These are phyloP conservation scores for Perca schrenkii DNA, from an alignment of 2,113 vertebrate species.

Conservation along the genomic window DNA sequence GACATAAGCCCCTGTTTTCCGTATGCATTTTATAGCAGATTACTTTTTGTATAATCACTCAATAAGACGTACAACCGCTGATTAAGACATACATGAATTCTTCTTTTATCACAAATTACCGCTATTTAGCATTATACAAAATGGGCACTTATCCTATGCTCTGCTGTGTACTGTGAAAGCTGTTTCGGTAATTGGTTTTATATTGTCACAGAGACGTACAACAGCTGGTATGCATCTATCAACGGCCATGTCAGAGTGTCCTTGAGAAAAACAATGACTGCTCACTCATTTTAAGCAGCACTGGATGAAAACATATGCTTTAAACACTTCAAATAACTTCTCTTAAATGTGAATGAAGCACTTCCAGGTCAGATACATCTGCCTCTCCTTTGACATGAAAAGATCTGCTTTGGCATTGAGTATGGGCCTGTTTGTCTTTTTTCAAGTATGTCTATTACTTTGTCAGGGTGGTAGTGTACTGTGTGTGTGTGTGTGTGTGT, in stretches of 20 bases:
- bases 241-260: constrained; percentile 16
- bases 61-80: neutral
- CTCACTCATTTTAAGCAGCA: constrained; percentile 27
- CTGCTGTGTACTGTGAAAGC: neutral
- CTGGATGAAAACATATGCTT: constrained; percentile 38
- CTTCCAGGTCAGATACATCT: neutral
- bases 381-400: neutral
- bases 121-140: neutral
- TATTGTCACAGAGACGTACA: constrained; percentile 11
- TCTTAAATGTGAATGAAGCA: constrained; percentile 17
- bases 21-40: neutral
- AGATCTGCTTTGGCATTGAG: constrained; percentile 18
- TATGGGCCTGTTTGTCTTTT: neutral
- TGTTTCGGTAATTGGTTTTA: constrained; percentile 20
- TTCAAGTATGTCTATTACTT: neutral
- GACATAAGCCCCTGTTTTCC: neutral
- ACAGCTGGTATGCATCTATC: constrained; percentile 26
- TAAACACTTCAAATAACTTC: neutral
- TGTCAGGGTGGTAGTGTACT: neutral
- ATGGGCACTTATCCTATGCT: neutral
- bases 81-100: neutral
- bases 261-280: constrained; percentile 36
- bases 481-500: neutral
- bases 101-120: neutral
- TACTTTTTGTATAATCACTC: neutral